Percentiles rank a stretch among this genome's conserved stretches.
Conservation (phyloP, 2,797 vertebrate genomes). For the Myoxocephalus aenaeus region DNA sequence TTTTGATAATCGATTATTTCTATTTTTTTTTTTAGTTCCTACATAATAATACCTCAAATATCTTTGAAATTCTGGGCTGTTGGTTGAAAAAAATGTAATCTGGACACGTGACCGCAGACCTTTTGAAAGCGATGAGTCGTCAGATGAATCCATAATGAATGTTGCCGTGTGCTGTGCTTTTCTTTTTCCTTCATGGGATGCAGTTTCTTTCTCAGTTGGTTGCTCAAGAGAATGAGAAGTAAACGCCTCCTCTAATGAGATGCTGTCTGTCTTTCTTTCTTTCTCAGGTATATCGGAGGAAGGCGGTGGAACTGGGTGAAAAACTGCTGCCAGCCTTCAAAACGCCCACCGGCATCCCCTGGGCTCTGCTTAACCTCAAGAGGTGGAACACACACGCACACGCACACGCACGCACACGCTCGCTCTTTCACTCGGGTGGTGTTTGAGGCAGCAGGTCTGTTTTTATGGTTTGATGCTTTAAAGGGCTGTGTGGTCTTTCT, state of each 20-base stretch:
- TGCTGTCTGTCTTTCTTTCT: slow-evolving; percentile 5
- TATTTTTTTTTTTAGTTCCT: neutral
- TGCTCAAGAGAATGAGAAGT: neutral
- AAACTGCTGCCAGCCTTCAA: slow-evolving; percentile 97
- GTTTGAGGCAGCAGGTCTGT: slow-evolving; percentile 44
- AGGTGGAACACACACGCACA: slow-evolving; percentile 84
- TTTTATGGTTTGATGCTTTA: slow-evolving; percentile 52
- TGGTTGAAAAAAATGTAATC: neutral
- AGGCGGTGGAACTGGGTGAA: slow-evolving; percentile 95
- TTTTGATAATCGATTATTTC: neutral
- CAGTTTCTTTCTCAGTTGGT: neutral
- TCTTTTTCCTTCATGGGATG: neutral
- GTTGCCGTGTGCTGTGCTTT: neutral
- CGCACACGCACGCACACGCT: neutral
- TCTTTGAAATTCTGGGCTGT: neutral
- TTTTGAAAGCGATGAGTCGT: neutral
- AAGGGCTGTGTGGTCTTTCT: slow-evolving; percentile 48
- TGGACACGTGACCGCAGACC: neutral
- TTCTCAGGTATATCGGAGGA: slow-evolving; percentile 91
- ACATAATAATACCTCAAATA: neutral
- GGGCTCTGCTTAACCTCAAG: slow-evolving; percentile 98
- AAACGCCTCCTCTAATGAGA: slow-evolving; percentile 24
- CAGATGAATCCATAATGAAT: neutral
- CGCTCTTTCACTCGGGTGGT: slow-evolving; percentile 13
- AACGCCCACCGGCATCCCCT: slow-evolving; percentile 97